These are phyloP conservation scores for Rhabdomys dilectus DNA, from an alignment of 2,113 vertebrate genomes.

Conservation along the genomic window DNA sequence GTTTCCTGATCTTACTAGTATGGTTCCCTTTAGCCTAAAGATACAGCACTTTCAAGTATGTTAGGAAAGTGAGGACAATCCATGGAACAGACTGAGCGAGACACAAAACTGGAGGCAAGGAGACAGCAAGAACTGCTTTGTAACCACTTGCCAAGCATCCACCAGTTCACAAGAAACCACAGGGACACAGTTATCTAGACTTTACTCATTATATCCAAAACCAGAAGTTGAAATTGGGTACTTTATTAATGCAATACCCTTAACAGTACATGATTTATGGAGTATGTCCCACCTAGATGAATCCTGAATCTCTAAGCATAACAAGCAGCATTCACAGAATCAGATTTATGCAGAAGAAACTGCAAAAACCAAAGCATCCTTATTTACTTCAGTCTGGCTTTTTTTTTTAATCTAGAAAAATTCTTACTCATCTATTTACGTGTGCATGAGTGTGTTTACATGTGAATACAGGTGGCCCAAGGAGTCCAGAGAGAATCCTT, in stretches of 20 bases:
- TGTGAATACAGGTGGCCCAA: background rate
- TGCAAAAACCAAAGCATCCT: constrained; percentile 22
- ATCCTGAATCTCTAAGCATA: background rate
- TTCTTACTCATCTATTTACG: background rate
- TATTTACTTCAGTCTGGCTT: background rate
- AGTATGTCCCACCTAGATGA: background rate
- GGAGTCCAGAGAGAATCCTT: background rate
- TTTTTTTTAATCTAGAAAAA: background rate
- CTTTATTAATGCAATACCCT: constrained; percentile 25
- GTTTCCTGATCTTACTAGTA: constrained; percentile 27
- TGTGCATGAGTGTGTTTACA: background rate
- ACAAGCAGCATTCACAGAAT: background rate
- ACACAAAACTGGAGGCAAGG: constrained; percentile 40
- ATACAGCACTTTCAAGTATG: constrained; percentile 58
- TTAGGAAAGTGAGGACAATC: constrained; percentile 42
- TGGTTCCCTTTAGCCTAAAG: background rate
- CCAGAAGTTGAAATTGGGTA: constrained; percentile 38
- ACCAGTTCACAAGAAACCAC: background rate
- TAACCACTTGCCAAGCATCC: constrained; percentile 8
- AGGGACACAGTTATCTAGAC: background rate
- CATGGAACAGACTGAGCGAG: background rate
- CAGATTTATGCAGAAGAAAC: background rate
- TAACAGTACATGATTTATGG: background rate
- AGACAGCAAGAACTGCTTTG: constrained; percentile 9
- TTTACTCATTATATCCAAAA: constrained; percentile 50